These are phyloP conservation scores for Atractosteus spatula DNA, from an alignment of 2,113 vertebrate genomes.

Conservation along the genomic window DNA sequence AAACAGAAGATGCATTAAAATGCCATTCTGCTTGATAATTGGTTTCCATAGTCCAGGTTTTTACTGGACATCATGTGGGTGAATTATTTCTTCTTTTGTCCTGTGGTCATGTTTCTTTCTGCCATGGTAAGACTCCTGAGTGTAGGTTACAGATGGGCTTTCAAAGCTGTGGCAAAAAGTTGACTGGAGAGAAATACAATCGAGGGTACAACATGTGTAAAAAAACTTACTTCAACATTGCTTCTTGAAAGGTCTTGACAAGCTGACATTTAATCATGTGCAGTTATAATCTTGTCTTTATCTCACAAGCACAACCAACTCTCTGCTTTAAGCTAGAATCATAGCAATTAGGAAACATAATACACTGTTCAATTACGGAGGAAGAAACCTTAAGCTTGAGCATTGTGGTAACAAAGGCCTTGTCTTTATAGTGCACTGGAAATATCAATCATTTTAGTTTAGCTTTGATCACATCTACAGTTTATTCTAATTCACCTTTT, in stretches of 20 bases:
- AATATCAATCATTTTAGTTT: neutral
- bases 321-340: neutral
- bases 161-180: no score
- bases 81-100: neutral
- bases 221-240: no score
- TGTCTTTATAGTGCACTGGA: no score
- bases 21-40: constrained; percentile 13
- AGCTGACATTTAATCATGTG: no score
- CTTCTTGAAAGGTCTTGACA: no score
- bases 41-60: constrained; percentile 3
- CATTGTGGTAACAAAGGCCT: no score
- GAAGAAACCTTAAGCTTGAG: no score
- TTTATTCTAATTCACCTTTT: no score
- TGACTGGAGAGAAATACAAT: neutral
- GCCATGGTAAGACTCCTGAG: neutral
- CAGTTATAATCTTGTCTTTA: no score
- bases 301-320: no score
- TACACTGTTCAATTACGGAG: neutral
- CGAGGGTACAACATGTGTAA: neutral
- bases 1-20: constrained; percentile 22
- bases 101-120: neutral
- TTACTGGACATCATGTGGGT: neutral
- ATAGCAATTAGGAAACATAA: neutral
- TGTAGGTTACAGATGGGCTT: neutral
- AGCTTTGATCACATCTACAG: no score